Conservation (phyloP, 2,113 vertebrate species). For the Dipodomys ordii region DNA sequence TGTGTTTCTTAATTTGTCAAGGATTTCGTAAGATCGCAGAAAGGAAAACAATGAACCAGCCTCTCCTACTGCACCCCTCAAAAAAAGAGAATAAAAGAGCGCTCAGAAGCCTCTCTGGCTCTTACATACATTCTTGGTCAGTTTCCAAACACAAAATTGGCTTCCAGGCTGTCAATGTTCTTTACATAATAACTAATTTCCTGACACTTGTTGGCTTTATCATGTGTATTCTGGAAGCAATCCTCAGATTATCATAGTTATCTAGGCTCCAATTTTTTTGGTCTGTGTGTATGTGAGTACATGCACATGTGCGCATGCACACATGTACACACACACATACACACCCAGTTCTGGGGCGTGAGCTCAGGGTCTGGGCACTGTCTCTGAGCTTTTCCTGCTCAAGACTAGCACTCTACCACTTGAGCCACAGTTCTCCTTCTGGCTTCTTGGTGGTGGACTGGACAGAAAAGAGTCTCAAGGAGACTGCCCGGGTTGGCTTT, state of each 20-base stretch:
- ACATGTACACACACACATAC: too few relatives aligned
- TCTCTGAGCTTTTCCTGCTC: too few relatives aligned
- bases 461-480: too few relatives aligned
- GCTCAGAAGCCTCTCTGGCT: conserved; percentile 25
- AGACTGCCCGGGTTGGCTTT: too few relatives aligned
- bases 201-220: conserved; percentile 4
- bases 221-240: not conserved
- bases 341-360: too few relatives aligned
- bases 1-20: conserved; percentile 21
- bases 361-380: too few relatives aligned
- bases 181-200: conserved; percentile 28
- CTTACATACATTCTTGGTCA: not conserved
- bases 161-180: not conserved
- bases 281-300: too few relatives aligned
- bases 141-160: conserved; percentile 9
- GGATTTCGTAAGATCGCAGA: conserved; percentile 44
- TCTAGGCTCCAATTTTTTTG: not conserved
- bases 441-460: too few relatives aligned
- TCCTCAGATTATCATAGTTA: conserved; percentile 6
- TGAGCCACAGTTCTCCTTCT: too few relatives aligned
- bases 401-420: too few relatives aligned
- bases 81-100: not conserved
- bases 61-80: too few relatives aligned
- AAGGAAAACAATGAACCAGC: not conserved
- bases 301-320: too few relatives aligned